Base-by-base conservation (phyloP, 2,797 vertebrate genomes). In the Mus caroli region DNA sequence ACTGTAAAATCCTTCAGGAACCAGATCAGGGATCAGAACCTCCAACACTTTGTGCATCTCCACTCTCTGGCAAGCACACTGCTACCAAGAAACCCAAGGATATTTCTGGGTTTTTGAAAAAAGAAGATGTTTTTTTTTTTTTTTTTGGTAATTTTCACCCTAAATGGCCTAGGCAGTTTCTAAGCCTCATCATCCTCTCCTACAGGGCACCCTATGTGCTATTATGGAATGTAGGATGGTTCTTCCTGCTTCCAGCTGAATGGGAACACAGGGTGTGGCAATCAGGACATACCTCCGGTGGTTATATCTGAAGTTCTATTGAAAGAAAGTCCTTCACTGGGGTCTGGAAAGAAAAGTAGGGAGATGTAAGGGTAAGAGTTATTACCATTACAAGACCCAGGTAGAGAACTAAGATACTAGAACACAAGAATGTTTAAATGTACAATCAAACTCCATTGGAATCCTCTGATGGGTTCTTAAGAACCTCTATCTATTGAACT, bases 191-290 rank as follows among this genome's bases (percentile, higher is more conserved):
- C 60, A 64, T 46, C 2, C 6, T n/a, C 0, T 85, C 17, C 10
- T n/a, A 40, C 22, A 22, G 6, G 6, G 17, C 2, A 50, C 28
- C 20, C 19, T 50, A 7, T 6, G 19, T 50, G 19, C 28, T 50
- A 13, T n/a, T 50, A 14, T 34, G 1, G 28, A 34, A 24, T n/a
- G 31, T 0, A 31, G 10, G 10, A 20, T 3, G 5, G 28, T 34
- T 67, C 43, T 50, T 22, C 2, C 10, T 34, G 4, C 9, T 31
- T 67, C 62, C 60, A 50, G 6, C 0, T 50, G 43, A 50, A n/a
- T 22, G 20, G 11, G 15, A n/a, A 20, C 31, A 34, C 17, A 67
- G 6, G 0, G 6, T 14, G 1, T 5, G 19, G 7, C 43, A n/a
- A 3, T 85, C 26, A 50, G 58, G 28, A 67, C 28, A 12, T 3